A percentile compares a stretch with the other conserved stretches of the same genome.
Conservation (phyloP, 1,140 invertebrate genomes). For the Subanguina moxae region DNA sequence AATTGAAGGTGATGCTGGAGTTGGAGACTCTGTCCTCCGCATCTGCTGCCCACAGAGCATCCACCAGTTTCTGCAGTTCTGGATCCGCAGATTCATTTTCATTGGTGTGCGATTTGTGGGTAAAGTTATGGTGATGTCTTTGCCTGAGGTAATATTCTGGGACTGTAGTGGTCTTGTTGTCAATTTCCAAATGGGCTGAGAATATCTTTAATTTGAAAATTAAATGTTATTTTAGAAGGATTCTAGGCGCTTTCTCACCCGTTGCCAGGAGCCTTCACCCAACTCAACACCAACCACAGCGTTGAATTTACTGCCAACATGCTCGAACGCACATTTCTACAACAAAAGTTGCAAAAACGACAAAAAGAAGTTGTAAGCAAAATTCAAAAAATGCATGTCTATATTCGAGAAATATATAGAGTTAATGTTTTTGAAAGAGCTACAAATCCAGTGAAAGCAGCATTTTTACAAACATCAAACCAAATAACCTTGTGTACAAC, state of each 20-base stretch:
- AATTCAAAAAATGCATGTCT: no score
- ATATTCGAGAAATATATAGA: no score
- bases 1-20: conserved; percentile 20
- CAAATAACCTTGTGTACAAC: no score
- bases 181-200: background rate
- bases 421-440: no score
- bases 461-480: no score
- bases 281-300: conserved; percentile 7
- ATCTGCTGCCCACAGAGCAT: conserved; percentile 46
- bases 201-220: background rate
- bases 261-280: conserved; percentile 10
- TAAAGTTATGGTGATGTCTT: background rate
- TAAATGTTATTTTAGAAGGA: background rate
- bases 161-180: background rate
- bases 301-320: background rate
- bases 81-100: conserved; percentile 21
- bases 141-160: background rate
- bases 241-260: background rate
- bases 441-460: no score
- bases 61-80: conserved; percentile 39
- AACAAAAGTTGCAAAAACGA: background rate
- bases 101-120: background rate
- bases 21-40: conserved; percentile 25
- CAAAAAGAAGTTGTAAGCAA: no score
- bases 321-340: conserved; percentile 13